Conservation (phyloP, 1,140 invertebrate genomes). For the Lepidostoma basale region DNA sequence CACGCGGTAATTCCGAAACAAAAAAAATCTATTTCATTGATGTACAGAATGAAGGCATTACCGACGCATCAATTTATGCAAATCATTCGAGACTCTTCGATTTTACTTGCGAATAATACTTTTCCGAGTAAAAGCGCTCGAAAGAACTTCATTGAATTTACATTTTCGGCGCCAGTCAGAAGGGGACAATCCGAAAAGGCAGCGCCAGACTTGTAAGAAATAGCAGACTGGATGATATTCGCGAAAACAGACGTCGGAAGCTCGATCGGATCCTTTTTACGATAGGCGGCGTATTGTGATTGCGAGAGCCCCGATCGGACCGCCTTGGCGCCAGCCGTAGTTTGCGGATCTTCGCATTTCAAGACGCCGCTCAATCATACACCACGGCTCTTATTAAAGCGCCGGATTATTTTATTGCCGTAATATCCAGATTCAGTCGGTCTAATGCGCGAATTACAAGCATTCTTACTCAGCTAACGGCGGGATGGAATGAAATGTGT, state of each 20-base stretch:
- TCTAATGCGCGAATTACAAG: too few species aligned
- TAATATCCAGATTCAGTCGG: too few species aligned
- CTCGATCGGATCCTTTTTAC: neutral
- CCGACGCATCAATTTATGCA: neutral
- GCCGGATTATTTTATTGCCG: neutral
- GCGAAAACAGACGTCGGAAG: neutral
- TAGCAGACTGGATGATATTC: too few species aligned
- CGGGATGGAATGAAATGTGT: too few species aligned
- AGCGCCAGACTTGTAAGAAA: neutral
- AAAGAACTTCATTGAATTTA: neutral
- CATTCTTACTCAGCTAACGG: too few species aligned
- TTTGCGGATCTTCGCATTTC: neutral
- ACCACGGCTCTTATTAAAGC: neutral
- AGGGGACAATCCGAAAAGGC: neutral
- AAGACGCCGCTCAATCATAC: neutral
- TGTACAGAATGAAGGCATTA: neutral
- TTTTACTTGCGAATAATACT: conserved; percentile 4
- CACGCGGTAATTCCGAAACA: too few species aligned
- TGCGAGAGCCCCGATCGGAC: neutral
- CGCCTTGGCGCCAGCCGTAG: neutral
- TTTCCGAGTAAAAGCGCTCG: neutral
- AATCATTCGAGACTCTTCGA: neutral
- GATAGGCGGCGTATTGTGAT: neutral
- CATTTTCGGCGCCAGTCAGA: neutral
- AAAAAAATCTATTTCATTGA: neutral